Evolutionary conservation across 2,888 invertebrate species (phyloP).

Genomic region (Oscheius sp.): DNA sequence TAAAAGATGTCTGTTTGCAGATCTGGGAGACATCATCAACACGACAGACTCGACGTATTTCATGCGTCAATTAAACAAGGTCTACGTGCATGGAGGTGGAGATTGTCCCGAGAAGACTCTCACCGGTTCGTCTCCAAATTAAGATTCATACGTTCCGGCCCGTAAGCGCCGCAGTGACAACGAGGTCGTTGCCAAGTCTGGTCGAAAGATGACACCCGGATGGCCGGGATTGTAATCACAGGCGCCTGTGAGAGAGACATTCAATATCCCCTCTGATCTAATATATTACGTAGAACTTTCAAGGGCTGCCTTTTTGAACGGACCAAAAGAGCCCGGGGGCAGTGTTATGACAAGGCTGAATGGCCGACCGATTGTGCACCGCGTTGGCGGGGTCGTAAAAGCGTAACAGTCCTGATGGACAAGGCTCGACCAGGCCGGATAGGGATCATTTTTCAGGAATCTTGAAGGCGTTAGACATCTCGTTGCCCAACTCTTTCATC

Average conservation of each 20-base stretch:
- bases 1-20: conserved; percentile 40
- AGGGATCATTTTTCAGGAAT: conserved; percentile 58
- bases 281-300: background rate
- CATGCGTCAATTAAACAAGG: conserved; percentile 67
- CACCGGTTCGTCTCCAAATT: conserved; percentile 75
- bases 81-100: conserved; percentile 80
- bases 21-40: conserved; percentile 63
- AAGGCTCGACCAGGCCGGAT: background rate
- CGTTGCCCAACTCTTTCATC: conserved; percentile 81
- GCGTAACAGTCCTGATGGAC: conserved; percentile 19
- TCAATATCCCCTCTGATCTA: conserved; percentile 17
- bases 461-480: conserved; percentile 79
- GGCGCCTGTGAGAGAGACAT: conserved; percentile 37
- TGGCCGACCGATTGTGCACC: conserved; percentile 32
- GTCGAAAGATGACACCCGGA: conserved; percentile 46
- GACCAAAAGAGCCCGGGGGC: conserved; percentile 12
- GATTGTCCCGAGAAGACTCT: conserved; percentile 84
- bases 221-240: conserved; percentile 27
- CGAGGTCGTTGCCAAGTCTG: conserved; percentile 25
- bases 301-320: background rate
- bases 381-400: conserved; percentile 36
- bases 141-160: conserved; percentile 11
- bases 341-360: conserved; percentile 38
- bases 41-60: conserved; percentile 72
- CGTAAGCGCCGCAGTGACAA: conserved; percentile 12